Percentiles rank a stretch among this genome's conserved stretches.
phyloP scores from a whole-genome alignment of 2,797 vertebrate species.

The Sebastes ruberrimus region DNA sequence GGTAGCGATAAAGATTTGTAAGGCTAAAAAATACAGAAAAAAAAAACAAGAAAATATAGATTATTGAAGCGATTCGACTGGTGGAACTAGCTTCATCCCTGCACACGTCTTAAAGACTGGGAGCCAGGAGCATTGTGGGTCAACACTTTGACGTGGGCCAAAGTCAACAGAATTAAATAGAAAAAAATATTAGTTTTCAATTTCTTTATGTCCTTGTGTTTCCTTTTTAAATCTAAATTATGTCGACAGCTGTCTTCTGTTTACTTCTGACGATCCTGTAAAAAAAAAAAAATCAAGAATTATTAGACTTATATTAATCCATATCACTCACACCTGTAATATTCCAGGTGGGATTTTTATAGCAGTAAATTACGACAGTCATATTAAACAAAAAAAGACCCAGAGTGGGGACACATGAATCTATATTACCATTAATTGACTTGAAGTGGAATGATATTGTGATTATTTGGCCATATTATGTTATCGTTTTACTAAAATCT shows the following conservation, averaged over 20 bases:
- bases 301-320: not conserved
- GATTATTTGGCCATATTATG: not conserved
- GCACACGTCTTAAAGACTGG: constrained; percentile 61
- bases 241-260: constrained; percentile 77
- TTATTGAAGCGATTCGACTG: constrained; percentile 73
- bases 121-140: constrained; percentile 72
- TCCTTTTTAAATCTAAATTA: constrained; percentile 73
- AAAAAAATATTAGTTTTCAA: constrained; percentile 78
- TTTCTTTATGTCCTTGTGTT: constrained; percentile 73
- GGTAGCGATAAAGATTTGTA: constrained; percentile 66
- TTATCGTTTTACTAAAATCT: not conserved
- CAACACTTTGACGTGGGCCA: constrained; percentile 74
- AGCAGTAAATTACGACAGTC: not conserved
- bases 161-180: constrained; percentile 83
- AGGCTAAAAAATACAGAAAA: constrained; percentile 67
- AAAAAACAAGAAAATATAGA: constrained; percentile 64
- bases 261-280: constrained; percentile 95
- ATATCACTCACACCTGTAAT: not conserved
- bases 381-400: not conserved
- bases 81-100: constrained; percentile 78
- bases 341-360: not conserved
- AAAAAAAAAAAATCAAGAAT: constrained; percentile 4
- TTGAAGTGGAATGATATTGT: not conserved
- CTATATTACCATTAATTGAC: not conserved
- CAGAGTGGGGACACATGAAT: not conserved